phyloP scores from a whole-genome alignment of 2,113 vertebrate genomes.

The Alectura lathami region DNA sequence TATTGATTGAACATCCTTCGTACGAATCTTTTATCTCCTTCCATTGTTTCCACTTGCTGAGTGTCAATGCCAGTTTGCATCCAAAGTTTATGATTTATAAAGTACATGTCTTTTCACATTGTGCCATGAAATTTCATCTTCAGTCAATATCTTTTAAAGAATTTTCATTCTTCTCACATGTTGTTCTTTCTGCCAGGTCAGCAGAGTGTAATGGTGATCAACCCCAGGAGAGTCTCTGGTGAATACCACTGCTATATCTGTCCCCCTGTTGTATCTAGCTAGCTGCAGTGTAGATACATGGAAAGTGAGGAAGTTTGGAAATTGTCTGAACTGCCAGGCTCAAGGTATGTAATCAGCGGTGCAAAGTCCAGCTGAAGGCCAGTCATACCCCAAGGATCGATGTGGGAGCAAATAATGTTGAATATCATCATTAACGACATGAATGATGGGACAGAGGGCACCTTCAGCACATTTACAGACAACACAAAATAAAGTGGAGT shows the following conservation, averaged over 20 bases:
- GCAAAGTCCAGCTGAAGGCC: neutral
- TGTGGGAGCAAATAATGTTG: neutral
- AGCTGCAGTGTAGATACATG: neutral
- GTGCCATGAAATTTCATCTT: neutral
- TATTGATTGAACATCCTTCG: neutral
- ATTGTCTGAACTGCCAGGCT: neutral
- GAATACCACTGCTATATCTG: neutral
- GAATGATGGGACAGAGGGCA: neutral
- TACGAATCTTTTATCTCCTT: neutral
- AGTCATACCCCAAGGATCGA: neutral
- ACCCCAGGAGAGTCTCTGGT: neutral
- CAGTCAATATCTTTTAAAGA: neutral
- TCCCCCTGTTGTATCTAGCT: neutral
- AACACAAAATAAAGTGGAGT: neutral
- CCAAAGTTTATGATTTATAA: neutral
- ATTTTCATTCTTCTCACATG: neutral
- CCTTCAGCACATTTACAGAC: neutral
- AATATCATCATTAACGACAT: neutral
- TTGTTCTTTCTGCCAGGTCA: neutral
- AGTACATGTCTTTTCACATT: neutral
- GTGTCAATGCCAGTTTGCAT: neutral
- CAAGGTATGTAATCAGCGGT: neutral
- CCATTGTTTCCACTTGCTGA: neutral
- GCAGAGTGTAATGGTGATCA: neutral
- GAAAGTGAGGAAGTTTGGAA: neutral